Evolutionary conservation across 2,888 invertebrate genomes (phyloP).

Genomic region (Lithophane leautieri): DNA sequence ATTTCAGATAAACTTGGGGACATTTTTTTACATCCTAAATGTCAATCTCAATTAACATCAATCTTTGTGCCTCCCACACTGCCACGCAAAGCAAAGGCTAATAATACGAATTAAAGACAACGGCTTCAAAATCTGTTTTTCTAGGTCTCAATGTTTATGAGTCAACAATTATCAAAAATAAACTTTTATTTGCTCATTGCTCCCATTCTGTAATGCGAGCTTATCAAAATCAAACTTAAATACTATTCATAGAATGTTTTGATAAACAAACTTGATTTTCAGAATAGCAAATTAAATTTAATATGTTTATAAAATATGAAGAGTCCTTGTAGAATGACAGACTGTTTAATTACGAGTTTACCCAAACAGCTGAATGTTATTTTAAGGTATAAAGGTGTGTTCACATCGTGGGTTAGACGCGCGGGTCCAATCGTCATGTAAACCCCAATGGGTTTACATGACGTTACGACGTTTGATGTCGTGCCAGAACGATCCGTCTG

Average conservation of each 20-base stretch:
- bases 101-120: constrained; percentile 49
- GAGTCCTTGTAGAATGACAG: constrained; percentile 33
- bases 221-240: constrained; percentile 29
- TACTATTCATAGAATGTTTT: constrained; percentile 7
- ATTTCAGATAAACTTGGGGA: constrained; percentile 19
- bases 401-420: constrained; percentile 51
- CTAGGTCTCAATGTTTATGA: constrained; percentile 44
- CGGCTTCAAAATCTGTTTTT: constrained; percentile 43
- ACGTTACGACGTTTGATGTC: constrained; percentile 67
- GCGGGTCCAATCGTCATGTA: no score
- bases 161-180: constrained; percentile 40
- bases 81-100: constrained; percentile 15
- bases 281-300: not conserved
- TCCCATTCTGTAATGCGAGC: constrained; percentile 15
- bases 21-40: constrained; percentile 27
- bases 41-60: constrained; percentile 42
- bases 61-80: constrained; percentile 19
- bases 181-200: constrained; percentile 34
- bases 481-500: constrained; percentile 68
- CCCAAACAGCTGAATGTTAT: constrained; percentile 66
- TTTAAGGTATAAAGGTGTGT: constrained; percentile 66
- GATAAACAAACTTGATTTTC: constrained; percentile 31
- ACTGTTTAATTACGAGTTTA: constrained; percentile 35
- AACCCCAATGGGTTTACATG: constrained; percentile 65
- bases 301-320: constrained; percentile 18